Percentiles rank a stretch among this genome's conserved stretches.
phyloP scores from a whole-genome alignment of 2,797 vertebrate species.

The Hybognathus amarus region DNA sequence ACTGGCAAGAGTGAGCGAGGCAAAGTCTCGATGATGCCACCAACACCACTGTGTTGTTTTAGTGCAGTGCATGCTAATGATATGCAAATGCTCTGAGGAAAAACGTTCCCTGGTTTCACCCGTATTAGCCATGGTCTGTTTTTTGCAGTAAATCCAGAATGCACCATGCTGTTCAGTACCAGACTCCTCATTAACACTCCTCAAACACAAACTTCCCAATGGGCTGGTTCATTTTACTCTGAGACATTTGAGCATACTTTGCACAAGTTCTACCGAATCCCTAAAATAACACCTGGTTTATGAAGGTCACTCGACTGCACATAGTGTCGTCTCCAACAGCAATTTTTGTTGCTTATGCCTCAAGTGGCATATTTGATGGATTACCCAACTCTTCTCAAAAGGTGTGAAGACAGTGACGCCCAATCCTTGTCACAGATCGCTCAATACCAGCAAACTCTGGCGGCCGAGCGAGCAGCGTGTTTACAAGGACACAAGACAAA shows the following conservation, averaged over 20 bases:
- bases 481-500: constrained; percentile 42
- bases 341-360: neutral
- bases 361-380: constrained; percentile 44
- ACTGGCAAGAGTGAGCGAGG: constrained; percentile 9
- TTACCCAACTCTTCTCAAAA: constrained; percentile 24
- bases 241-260: neutral
- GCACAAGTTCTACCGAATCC: neutral
- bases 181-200: constrained; percentile 5
- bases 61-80: constrained; percentile 45
- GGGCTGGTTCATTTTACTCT: neutral
- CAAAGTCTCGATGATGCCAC: constrained; percentile 38
- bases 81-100: constrained; percentile 37
- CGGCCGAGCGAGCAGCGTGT: neutral
- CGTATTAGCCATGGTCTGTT: constrained; percentile 44
- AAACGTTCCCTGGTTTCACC: constrained; percentile 27
- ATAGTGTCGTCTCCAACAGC: neutral
- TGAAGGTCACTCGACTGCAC: constrained; percentile 23
- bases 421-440: neutral
- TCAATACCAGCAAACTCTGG: constrained; percentile 23
- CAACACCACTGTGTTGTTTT: constrained; percentile 40
- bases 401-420: constrained; percentile 25
- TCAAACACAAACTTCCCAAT: constrained; percentile 25
- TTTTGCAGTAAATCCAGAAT: constrained; percentile 30
- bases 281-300: constrained; percentile 1
- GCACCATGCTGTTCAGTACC: constrained; percentile 23